phyloP scores from a whole-genome alignment of 2,113 vertebrate species.

The Gavialis gangeticus region DNA sequence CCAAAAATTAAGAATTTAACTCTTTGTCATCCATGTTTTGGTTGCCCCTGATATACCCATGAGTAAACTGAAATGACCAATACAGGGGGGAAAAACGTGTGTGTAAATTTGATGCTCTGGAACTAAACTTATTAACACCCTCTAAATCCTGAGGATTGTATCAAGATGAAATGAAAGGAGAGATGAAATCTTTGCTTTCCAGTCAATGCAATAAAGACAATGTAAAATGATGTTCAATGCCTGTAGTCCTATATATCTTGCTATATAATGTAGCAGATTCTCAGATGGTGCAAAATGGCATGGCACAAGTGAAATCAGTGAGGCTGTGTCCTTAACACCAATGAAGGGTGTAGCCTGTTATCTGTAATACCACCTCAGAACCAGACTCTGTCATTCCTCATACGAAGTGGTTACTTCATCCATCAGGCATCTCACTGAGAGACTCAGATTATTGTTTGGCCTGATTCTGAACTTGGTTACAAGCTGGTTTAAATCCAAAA shows the following conservation, averaged over 20 bases:
- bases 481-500: background rate
- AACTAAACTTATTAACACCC: background rate
- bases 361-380: background rate
- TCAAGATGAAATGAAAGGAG: background rate
- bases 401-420: background rate
- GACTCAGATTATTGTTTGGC: too few relatives aligned
- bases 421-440: background rate
- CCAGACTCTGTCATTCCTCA: background rate
- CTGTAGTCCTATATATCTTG: background rate
- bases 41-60: background rate
- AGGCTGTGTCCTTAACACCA: background rate
- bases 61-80: background rate
- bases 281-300: background rate
- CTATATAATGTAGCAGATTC: background rate
- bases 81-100: accelerated
- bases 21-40: accelerated
- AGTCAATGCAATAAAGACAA: background rate
- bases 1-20: background rate
- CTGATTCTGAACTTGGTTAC: background rate
- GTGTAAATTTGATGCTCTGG: background rate
- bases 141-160: background rate
- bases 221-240: background rate
- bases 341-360: background rate
- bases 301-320: background rate
- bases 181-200: background rate